A percentile compares a stretch with the other conserved stretches of the same genome.
Evolutionary conservation across 2,113 vertebrate genomes (phyloP).

Genomic region (Genyomyrus donnyi): DNA sequence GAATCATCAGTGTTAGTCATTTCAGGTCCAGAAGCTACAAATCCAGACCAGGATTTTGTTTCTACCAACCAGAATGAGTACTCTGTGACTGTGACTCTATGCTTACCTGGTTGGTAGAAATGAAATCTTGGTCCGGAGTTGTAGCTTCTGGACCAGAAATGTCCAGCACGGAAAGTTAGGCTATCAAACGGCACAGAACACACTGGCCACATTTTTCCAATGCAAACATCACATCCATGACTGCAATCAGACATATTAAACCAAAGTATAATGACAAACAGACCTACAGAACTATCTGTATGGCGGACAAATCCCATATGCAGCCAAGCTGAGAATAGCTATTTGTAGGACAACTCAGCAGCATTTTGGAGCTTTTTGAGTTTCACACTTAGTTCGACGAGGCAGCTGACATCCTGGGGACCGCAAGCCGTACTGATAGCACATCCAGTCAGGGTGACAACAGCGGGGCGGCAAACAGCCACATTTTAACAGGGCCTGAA

Average conservation of each 20-base stretch:
- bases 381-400: background rate
- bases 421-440: too few species aligned
- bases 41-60: background rate
- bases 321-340: background rate
- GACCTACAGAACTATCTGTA: background rate
- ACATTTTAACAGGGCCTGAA: background rate
- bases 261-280: background rate
- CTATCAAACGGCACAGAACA: background rate
- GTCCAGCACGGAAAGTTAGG: background rate
- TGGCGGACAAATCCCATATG: background rate
- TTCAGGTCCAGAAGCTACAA: background rate
- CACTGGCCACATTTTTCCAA: background rate
- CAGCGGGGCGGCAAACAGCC: too few species aligned
- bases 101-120: background rate
- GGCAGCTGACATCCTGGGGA: background rate
- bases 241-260: background rate
- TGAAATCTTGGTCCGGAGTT: background rate
- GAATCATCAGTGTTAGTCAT: background rate
- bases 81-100: background rate
- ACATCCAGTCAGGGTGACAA: background rate
- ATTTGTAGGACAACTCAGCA: background rate
- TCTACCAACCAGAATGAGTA: background rate
- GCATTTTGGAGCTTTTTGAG: background rate
- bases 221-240: background rate
- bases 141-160: too few species aligned